Evolutionary conservation across 2,888 invertebrate species (phyloP), one percentile per base, ranked within the genome.

Genomic region (Synanthedon andrenaeformis): DNA sequence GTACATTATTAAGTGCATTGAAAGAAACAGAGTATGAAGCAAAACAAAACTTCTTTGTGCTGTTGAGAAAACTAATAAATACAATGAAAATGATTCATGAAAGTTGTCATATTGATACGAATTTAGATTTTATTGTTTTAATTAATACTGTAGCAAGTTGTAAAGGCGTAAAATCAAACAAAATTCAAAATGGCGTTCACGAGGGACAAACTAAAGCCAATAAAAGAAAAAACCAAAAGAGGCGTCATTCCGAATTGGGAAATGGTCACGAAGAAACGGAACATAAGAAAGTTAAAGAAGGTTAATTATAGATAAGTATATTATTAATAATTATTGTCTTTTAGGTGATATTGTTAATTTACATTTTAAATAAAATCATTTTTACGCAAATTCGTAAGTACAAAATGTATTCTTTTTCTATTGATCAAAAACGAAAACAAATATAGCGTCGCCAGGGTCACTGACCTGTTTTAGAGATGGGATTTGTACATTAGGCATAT

Each of bases 21-120:
- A 70, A 78, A 51, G 65, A 65, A 28, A 70, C 79, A 23, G 75
- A 78, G 51, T 81, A 78, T 54, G 71, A 79, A 58, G 80, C 89
- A 0, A 90, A 89, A 66, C 90, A 91, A 61, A 90, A 90, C 67
- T 92, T 90, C 66, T 73, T 90, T 54, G 74, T 75, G 41, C 74
- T 86, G 51, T 66, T 92, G 17, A 89, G 89, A 62, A 88, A 83
- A 58, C 66, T 92, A 52, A 74, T 92, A 41, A 84, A 83, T 49
- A 73, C 76, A 6, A 84, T 91, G 42, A 89, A 83, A 74, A 70
- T 74, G 57, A 82, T 83, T 55, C 82, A 88, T 60, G 79, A 82
- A 64, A 77, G 74, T 59, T 70, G 76, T 58, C 71, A 80, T 61
- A 62, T 82, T 54, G 61, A 74, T 58, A 74, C 73, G 41, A 68